Base-by-base conservation (phyloP, 2,113 vertebrate species). In the Acrocephalus arundinaceus region DNA sequence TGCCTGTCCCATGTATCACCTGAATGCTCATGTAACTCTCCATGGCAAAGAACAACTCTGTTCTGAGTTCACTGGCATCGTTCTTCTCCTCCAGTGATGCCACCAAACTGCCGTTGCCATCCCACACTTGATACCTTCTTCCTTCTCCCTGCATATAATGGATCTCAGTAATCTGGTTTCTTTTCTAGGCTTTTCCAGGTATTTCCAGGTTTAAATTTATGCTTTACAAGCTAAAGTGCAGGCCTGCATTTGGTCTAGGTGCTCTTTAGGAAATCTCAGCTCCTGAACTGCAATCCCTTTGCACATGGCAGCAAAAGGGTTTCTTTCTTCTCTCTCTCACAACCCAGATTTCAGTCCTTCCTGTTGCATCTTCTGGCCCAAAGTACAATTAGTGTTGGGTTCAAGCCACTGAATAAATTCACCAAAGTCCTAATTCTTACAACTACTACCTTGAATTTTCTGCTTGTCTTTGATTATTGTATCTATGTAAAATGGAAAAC, bases 11-110 rank as follows among this genome's bases (percentile, higher is more conserved):
- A 2, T 1, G 0, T 17, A 63, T 35, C 70, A 41, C 23, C 17
- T 37, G 46, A 19, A 35, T 46, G 27, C 31, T 68, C 28, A 2
- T 7, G 33, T 21, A 52, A 45, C 9, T 51, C 80, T 39, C 18
- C 13, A 7, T 7, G 21, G 20, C 46, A 59, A 72, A 51, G 57
- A 71, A 51, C 6, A 4, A 46, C 39, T n/a, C 46, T 30, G 46
- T 8, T n/a, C 15, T 2, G 5, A 55, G 33, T 11, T 51, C 41
- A 62, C 7, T 0, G 1, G 10, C 39, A 72, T 15, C 41, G 2
- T 57, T 51, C 28, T 52, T 65, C 37, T 65, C 28, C 35, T 62
- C 31, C 49, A 61, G 33, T 25, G 21, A 24, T 24, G 35, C 24
- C 52, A 70, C 41, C 27, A 30, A 65, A 35, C 9, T 39, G 45